Evolutionary conservation across 2,113 vertebrate species (phyloP), one percentile per base, ranked within the genome.

Genomic region (Motacilla tschutschensis): DNA sequence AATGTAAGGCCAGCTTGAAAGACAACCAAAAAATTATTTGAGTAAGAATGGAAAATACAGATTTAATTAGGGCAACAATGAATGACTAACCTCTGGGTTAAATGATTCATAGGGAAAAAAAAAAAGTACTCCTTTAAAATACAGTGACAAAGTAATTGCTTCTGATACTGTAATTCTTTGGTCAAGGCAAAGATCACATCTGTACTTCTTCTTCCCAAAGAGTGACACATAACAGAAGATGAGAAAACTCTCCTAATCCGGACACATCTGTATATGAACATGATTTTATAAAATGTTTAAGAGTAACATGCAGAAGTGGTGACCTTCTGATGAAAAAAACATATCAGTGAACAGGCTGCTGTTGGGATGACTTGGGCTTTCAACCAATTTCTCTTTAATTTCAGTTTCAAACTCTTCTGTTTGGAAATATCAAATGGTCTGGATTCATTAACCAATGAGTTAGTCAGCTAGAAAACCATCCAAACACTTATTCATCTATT

Each of bases 401-500:
- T 94, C 44, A 79, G 22, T 85, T 95, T 93, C 60, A 82, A 67
- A 43, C 16, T 72, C 31, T 92, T 90, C 54, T 92, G 31, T 43
- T 60, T 94, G 79, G 70, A 95, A 90, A 58, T 79, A 79, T 51
- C 79, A 87, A 90, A 54, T 57, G 22, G 33, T 80, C 60, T 87
- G 41, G 55, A 80, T 79, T 60, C 9, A 9, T 76, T 87, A 55
- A 73, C 21, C 22, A 60, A 87, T 38, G 46, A 50, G 53, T 55
- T 19, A 76, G 77, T 63, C 71, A 88, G 31, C 11, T 75, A 81
- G 44, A 14, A 76, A 65, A 66, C 33, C 28, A 73, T 67, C 66
- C 20, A 91, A 91, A 87, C 26, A 40, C 20, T 87, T 36, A 57
- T 73, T 92, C 38, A 69, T 93, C 91, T 93, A 41, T 92, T 88